phyloP scores from a whole-genome alignment of 2,113 vertebrate species.

The Alosa alosa region DNA sequence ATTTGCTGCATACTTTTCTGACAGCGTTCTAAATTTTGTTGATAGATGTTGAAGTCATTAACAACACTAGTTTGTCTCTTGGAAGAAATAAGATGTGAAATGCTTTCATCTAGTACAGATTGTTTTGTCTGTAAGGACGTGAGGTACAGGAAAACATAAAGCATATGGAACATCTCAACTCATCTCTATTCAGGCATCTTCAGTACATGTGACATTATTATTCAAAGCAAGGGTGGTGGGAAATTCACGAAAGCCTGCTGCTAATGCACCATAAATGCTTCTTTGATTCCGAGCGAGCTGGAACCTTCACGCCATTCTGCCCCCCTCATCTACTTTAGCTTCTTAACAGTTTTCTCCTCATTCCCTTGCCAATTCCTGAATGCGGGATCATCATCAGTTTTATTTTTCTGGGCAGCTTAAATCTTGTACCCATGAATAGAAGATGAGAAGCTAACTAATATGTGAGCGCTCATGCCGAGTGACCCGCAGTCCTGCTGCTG shows the following conservation, averaged over 20 bases:
- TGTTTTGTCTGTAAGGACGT: slow-evolving; percentile 16
- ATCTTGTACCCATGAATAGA: slow-evolving; percentile 33
- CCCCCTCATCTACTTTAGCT: background rate
- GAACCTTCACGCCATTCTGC: background rate
- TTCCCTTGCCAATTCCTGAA: background rate
- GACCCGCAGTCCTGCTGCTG: slow-evolving; percentile 37
- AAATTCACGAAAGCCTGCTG: slow-evolving; percentile 21
- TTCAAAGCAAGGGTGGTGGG: background rate
- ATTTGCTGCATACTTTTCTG: background rate
- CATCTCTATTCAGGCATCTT: slow-evolving; percentile 29
- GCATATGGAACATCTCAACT: slow-evolving; percentile 30
- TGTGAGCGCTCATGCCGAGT: slow-evolving; percentile 36
- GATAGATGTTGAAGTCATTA: background rate
- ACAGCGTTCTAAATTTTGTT: background rate
- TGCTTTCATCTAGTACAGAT: background rate
- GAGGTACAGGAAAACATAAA: background rate
- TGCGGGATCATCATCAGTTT: slow-evolving; percentile 34
- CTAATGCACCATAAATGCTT: slow-evolving; percentile 30
- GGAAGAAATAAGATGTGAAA: background rate
- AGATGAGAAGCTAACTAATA: slow-evolving; percentile 46
- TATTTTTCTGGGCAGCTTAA: slow-evolving; percentile 26
- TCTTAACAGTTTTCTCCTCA: slow-evolving; percentile 13
- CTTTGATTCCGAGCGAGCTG: slow-evolving; percentile 4
- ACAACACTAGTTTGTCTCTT: background rate
- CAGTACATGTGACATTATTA: slow-evolving; percentile 7